Evolutionary conservation across 2,797 vertebrate genomes (phyloP), one percentile per base, ranked within the genome.

Genomic region (Enteromius unitaeniatus): DNA sequence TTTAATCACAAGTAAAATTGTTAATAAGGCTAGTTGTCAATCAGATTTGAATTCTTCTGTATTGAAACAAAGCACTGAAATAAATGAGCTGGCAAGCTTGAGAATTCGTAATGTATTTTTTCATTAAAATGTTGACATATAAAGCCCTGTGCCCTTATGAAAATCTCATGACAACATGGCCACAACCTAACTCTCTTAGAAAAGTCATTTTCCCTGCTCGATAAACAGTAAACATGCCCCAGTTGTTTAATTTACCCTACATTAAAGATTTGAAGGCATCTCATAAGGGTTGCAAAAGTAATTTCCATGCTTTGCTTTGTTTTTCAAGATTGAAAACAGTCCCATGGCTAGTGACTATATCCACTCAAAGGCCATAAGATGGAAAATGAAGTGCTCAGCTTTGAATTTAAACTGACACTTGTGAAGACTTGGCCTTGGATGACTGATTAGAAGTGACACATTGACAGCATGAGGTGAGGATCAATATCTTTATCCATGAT

Each of bases 401-500:
- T 47, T 65, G 77, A 78, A 83, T 85, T 84, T 42, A 58, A 70
- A 79, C 79, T 86, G 87, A 75, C 83, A 86, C 85, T 89, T 92
- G 85, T 84, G 86, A 78, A 90, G 90, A 88, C 74, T 86, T 89
- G 89, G 83, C 73, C 87, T 88, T 88, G 86, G 89, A 88, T 86
- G 86, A 92, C 93, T 92, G 91, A 91, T 92, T 92, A 88, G 89
- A 92, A 88, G 87, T 89, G 90, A 90, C 87, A 91, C 84, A 77
- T 87, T 92, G 92, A 90, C 91, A 92, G 91, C 89, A 86, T 49
- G 68, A 28, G 84, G 84, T 89, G 78, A 73, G 68, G 77, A 93
- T 93, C 92, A 81, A 93, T 94, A 91, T 67, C 87, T 49, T 72
- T 68, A 89, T 83, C 88, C 83, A 55, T 72, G 82, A 86, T 85